Percentiles rank a stretch among this genome's conserved stretches.
Conservation (phyloP, 2,113 vertebrate species). For the Anoura caudifer region DNA sequence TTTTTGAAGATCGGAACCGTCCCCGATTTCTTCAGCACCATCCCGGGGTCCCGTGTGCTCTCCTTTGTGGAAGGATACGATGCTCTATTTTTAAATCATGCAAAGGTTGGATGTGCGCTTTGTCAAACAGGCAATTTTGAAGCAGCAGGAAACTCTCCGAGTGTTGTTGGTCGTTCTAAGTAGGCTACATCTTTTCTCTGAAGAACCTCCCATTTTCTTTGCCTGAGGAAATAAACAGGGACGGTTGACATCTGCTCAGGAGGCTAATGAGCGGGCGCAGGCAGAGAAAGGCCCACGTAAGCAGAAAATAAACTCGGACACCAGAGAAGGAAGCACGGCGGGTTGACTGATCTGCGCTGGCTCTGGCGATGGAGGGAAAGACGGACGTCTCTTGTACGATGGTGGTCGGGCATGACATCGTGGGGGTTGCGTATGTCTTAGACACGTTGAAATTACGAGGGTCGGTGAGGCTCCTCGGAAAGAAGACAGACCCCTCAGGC, state of each 20-base stretch:
- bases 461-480: not conserved
- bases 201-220: not conserved
- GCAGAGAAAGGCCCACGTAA: fast-evolving
- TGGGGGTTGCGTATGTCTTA: fast-evolving
- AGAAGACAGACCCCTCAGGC: not conserved
- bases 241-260: not conserved
- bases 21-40: too few species aligned
- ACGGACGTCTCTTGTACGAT: fast-evolving
- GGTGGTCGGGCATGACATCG: fast-evolving
- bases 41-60: fast-evolving
- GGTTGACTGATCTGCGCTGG: fast-evolving
- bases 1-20: not conserved
- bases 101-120: not conserved
- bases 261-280: not conserved
- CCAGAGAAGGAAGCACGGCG: fast-evolving
- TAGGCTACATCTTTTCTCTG: not conserved
- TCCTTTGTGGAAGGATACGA: fast-evolving
- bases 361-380: fast-evolving
- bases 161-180: not conserved
- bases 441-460: fast-evolving
- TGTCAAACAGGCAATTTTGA: not conserved
- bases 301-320: not conserved
- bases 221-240: not conserved
- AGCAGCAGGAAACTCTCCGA: too few species aligned
- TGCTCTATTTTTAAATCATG: not conserved